Evolutionary conservation across 2,113 vertebrate species (phyloP).

Genomic region (Jacana jacana): DNA sequence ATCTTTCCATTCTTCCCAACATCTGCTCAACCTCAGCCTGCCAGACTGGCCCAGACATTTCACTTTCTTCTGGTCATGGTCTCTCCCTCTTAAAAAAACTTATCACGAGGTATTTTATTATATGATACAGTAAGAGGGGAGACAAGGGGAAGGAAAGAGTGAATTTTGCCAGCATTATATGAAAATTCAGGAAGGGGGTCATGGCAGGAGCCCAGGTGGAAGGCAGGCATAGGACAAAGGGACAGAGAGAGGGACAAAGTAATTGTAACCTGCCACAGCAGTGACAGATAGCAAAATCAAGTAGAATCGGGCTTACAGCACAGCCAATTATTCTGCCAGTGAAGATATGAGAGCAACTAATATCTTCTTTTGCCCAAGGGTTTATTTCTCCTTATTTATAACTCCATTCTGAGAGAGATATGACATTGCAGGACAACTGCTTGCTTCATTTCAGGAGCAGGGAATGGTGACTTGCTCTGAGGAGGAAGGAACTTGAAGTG

Average conservation of each 20-base stretch:
- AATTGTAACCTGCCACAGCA: background rate
- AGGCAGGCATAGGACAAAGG: background rate
- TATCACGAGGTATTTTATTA: background rate
- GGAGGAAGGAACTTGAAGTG: background rate
- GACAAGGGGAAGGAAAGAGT: background rate
- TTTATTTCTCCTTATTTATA: conserved; percentile 30
- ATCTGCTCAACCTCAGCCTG: background rate
- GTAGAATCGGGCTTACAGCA: background rate
- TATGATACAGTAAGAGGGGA: background rate
- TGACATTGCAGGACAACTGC: background rate
- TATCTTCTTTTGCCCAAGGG: background rate
- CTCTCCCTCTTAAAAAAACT: background rate
- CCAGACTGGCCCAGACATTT: background rate
- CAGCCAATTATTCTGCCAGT: conserved; percentile 6
- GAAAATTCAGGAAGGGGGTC: background rate
- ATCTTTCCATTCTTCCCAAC: background rate
- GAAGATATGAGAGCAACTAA: background rate
- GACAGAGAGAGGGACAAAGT: background rate
- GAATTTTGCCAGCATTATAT: background rate
- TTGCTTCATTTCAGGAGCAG: background rate
- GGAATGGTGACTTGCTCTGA: background rate
- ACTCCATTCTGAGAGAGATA: background rate
- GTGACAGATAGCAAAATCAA: background rate
- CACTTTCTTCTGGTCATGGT: background rate
- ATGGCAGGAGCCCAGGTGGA: background rate